Base-by-base conservation (phyloP, 2,113 vertebrate species). In the Brachyhypopomus occidentalis region DNA sequence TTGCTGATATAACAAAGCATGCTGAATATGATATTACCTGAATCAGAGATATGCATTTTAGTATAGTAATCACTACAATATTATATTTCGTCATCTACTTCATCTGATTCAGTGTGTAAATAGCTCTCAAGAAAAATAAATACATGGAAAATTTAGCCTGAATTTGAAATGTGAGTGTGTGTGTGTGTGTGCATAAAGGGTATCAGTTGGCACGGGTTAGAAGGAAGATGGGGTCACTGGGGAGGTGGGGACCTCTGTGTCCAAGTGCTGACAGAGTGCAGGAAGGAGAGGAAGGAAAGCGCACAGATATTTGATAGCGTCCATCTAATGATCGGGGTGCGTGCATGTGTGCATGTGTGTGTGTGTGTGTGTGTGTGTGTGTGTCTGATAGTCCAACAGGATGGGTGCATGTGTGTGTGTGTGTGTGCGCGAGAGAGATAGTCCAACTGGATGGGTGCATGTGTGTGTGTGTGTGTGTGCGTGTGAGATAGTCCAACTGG, bases 371-470 rank as follows among this genome's bases (percentile, higher is more conserved):
- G 11, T n/a, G 45, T 38, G 45, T 60, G 78, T 27, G 56, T 63
- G 67, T 48, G 58, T 62, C 55, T 59, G 5, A 56, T 63, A 66
- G 55, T 69, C 30, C 30, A 30, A 30, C 0, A 45, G 52, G 79
- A 23, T 78, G 62, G 60, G 69, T 84, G 78, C 55, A 78, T 77
- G 67, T 81, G 83, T 78, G 66, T 63, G 38, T 34, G 63, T 78
- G 64, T 45, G 14, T 19, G 38, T 69, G 45, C 64, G 83, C 81
- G 41, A 38, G 38, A 38, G 5, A 45, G 6, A 8, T 11, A 45
- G 41, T 45, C 5, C 41, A 45, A 45, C 5, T 45, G 41, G 41
- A 63, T 38, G 73, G 84, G 78, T 86, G 73, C 55, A 62, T 74
- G 73, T 55, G 62, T 74, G 60, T 83, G 19, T 89, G 63, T 77